phyloP scores from a whole-genome alignment of 2,888 invertebrate species.

The Ptilodon capucinus region DNA sequence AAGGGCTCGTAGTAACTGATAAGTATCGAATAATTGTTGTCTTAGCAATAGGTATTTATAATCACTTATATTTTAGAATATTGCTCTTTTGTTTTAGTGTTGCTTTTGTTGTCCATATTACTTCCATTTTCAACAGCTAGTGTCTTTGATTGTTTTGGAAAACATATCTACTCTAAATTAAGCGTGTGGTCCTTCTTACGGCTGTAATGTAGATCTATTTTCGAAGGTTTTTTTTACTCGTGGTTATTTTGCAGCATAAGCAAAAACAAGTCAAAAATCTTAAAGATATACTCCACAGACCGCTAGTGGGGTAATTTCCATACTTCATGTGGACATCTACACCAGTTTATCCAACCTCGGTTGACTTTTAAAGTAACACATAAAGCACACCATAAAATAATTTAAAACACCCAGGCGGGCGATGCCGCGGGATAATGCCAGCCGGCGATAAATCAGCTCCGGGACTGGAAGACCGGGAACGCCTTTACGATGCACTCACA shows the following conservation, averaged over 20 bases:
- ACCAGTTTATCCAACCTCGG: constrained; percentile 24
- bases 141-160: too few species aligned
- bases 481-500: constrained; percentile 35
- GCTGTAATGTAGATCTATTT: too few species aligned
- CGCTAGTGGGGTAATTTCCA: constrained; percentile 19
- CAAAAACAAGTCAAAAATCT: neutral
- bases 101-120: too few species aligned
- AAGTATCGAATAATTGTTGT: too few species aligned
- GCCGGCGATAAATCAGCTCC: constrained; percentile 40
- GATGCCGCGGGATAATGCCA: constrained; percentile 37
- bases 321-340: constrained; percentile 30
- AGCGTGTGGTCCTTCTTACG: too few species aligned
- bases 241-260: neutral
- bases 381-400: constrained; percentile 44
- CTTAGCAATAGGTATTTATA: too few species aligned
- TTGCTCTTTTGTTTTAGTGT: too few species aligned
- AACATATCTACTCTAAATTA: too few species aligned
- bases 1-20: too few species aligned
- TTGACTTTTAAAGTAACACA: constrained; percentile 35
- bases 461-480: constrained; percentile 13
- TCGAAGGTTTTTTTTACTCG: too few species aligned
- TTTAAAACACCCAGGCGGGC: constrained; percentile 41
- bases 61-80: too few species aligned
- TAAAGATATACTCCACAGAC: neutral
- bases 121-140: too few species aligned